phyloP scores from a whole-genome alignment of 2,113 vertebrate genomes.

The Syrrhaptes paradoxus region DNA sequence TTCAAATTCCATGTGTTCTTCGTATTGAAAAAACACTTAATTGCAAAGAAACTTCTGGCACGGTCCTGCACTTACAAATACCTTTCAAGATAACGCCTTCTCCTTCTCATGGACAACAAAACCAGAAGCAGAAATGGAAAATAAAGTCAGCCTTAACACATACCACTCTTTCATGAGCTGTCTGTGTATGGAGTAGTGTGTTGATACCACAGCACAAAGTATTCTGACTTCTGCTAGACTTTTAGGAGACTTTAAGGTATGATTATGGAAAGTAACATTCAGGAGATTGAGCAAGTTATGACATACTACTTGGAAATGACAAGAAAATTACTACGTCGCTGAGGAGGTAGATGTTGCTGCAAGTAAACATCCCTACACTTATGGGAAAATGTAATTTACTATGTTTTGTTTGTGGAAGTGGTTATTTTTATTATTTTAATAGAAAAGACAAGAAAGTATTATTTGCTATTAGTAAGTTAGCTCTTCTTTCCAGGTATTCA shows the following conservation, averaged over 20 bases:
- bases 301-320: slow-evolving; percentile 10
- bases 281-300: not conserved
- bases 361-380: not conserved
- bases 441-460: not conserved
- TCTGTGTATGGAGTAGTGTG: not conserved
- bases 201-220: not conserved
- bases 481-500: not conserved
- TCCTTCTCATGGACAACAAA: not conserved
- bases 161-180: not conserved
- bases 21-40: not conserved
- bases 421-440: slow-evolving; percentile 12
- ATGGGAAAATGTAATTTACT: not conserved
- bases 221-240: slow-evolving; percentile 9
- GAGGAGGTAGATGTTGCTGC: not conserved
- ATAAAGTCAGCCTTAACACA: not conserved
- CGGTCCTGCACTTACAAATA: not conserved
- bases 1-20: not conserved
- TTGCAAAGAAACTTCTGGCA: not conserved
- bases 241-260: slow-evolving; percentile 25
- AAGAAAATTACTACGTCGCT: slow-evolving; percentile 11
- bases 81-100: not conserved
- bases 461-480: not conserved
- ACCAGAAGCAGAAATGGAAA: not conserved
- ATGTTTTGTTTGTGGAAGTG: not conserved
- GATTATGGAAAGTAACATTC: slow-evolving; percentile 23